Evolutionary conservation across 2,888 invertebrate genomes (phyloP).

Genomic region (Tigriopus californicus): DNA sequence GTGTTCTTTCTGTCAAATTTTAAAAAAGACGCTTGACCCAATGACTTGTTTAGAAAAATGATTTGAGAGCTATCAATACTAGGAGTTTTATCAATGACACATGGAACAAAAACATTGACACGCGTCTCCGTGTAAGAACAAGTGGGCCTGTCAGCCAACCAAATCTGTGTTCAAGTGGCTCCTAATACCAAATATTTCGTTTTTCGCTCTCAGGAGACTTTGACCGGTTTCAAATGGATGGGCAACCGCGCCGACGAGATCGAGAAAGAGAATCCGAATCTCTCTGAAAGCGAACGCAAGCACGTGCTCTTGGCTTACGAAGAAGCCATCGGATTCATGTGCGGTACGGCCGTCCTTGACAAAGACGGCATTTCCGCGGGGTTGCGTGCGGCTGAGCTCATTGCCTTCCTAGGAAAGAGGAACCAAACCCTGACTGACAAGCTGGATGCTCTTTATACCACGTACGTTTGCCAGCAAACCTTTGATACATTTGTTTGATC

Average conservation of each 20-base stretch:
- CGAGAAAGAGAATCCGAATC: conserved; percentile 35
- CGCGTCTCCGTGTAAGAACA: too few relatives aligned
- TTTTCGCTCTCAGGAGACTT: conserved; percentile 44
- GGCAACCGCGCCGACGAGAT: conserved; percentile 64
- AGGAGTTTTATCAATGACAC: too few relatives aligned
- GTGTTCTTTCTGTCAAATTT: too few relatives aligned
- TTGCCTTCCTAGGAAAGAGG: conserved; percentile 43
- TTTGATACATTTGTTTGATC: background rate
- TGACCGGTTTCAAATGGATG: conserved; percentile 99
- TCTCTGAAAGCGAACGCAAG: conserved; percentile 28
- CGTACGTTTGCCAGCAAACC: conserved; percentile 28
- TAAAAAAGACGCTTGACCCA: too few relatives aligned
- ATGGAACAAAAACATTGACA: too few relatives aligned
- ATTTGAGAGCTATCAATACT: too few relatives aligned
- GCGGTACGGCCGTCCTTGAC: conserved; percentile 65
- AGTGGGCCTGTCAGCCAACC: too few relatives aligned
- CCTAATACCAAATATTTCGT: background rate
- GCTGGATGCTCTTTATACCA: conserved; percentile 52
- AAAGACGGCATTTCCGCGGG: conserved; percentile 93
- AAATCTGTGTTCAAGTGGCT: background rate
- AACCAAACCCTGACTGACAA: conserved; percentile 31
- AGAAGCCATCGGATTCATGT: conserved; percentile 97
- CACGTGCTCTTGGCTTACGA: conserved; percentile 82
- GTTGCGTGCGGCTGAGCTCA: conserved; percentile 53
- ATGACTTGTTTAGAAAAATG: too few relatives aligned